Evolutionary conservation across 2,113 vertebrate genomes (phyloP).

Genomic region (Pholis gunnellus): DNA sequence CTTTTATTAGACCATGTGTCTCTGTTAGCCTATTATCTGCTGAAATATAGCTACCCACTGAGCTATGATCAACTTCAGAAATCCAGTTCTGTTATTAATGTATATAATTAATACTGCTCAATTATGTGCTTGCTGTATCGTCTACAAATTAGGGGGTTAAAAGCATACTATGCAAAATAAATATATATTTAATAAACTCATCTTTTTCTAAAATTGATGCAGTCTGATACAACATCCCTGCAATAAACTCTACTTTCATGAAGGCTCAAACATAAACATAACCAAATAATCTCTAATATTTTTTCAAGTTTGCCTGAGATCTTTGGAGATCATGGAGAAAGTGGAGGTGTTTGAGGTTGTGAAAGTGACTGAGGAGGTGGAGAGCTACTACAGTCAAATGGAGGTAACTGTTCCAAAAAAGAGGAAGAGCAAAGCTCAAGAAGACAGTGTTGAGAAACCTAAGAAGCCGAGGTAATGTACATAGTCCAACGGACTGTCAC

Average conservation of each 20-base stretch:
- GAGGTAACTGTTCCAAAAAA: constrained; percentile 89
- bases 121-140: too few relatives aligned
- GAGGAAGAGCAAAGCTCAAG: constrained; percentile 88
- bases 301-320: constrained; percentile 12
- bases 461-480: constrained; percentile 93
- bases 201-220: not conserved
- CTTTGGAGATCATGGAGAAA: constrained; percentile 77
- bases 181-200: not conserved
- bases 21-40: not conserved
- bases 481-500: not conserved
- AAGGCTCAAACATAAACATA: constrained; percentile 2
- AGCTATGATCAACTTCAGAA: constrained; percentile 1
- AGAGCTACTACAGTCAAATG: constrained; percentile 85
- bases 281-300: not conserved
- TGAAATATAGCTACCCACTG: not conserved
- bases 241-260: not conserved
- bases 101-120: not conserved
- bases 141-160: not conserved
- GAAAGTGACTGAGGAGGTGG: constrained; percentile 92
- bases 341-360: constrained; percentile 90
- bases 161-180: not conserved
- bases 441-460: constrained; percentile 86
- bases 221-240: not conserved
- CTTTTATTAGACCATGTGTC: not conserved
- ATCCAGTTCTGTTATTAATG: not conserved